Percentiles rank a stretch among this genome's conserved stretches.
Conservation (phyloP, 35 echinoderm and acorn worm species). For the Anneissia japonica region DNA sequence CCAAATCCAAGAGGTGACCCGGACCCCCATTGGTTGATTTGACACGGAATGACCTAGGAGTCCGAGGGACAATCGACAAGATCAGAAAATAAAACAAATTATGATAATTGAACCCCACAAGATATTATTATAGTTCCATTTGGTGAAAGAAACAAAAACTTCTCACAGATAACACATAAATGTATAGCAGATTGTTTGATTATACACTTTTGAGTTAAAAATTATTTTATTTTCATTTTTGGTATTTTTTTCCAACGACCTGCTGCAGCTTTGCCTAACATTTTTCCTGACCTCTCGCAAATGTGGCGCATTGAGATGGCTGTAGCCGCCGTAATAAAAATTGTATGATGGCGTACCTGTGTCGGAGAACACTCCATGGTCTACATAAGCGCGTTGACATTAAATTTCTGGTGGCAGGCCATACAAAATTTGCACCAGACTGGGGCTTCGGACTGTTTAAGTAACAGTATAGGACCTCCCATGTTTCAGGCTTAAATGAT, state of each 20-base stretch:
- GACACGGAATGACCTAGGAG: no score
- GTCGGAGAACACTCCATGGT: slow-evolving; percentile 16
- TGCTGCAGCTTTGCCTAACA: no score
- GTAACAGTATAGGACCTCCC: not conserved
- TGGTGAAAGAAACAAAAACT: no score
- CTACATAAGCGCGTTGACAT: slow-evolving; percentile 12
- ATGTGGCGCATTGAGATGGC: slow-evolving; percentile 5
- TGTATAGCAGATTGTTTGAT: no score
- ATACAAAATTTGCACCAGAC: slow-evolving; percentile 49
- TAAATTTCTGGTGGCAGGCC: slow-evolving; percentile 52
- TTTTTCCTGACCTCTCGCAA: no score
- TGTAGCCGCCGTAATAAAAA: slow-evolving; percentile 70
- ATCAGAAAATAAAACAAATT: no score
- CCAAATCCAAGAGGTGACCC: no score
- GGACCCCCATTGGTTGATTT: no score
- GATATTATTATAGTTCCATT: no score
- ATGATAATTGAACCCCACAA: no score
- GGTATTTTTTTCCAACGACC: no score
- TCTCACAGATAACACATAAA: slow-evolving; percentile 28
- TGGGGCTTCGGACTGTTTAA: slow-evolving; percentile 49
- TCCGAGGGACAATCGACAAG: no score
- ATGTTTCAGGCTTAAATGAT: slow-evolving; percentile 2
- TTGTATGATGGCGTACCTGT: slow-evolving; percentile 43
- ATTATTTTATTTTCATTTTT: slow-evolving; percentile 8
- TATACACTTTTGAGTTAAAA: slow-evolving; percentile 26